phyloP scores from a whole-genome alignment of 2,888 invertebrate species.

The Scrobipalpa costella region DNA sequence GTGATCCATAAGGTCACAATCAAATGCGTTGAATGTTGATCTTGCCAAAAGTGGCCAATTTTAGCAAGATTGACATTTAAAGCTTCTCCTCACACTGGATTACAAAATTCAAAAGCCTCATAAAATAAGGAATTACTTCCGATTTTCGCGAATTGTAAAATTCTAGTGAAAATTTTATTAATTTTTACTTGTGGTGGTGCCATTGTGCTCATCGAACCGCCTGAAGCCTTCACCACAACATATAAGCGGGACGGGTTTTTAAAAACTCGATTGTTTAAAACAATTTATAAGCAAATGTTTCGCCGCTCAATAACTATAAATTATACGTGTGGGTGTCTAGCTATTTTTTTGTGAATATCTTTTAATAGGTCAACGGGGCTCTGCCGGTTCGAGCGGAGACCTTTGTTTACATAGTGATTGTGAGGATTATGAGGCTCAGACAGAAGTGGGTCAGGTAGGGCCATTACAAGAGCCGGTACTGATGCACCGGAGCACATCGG shows the following conservation, averaged over 20 bases:
- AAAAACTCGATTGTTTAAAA: background rate
- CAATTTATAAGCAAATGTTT: conserved; percentile 2
- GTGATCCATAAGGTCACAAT: too few species aligned
- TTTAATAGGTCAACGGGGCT: conserved; percentile 4
- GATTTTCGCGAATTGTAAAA: too few species aligned
- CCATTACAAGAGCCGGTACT: conserved; percentile 18
- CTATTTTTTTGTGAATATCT: background rate
- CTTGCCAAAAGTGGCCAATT: too few species aligned
- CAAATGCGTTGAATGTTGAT: too few species aligned
- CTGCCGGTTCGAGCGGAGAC: background rate
- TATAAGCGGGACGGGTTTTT: background rate
- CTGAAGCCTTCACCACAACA: background rate
- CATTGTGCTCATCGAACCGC: too few species aligned
- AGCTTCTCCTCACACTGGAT: too few species aligned
- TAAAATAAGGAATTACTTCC: too few species aligned
- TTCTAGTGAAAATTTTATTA: too few species aligned
- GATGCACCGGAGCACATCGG: conserved; percentile 20
- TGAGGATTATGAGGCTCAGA: background rate
- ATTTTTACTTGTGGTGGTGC: too few species aligned
- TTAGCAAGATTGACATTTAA: too few species aligned
- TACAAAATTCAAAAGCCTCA: too few species aligned
- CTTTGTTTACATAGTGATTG: conserved; percentile 12
- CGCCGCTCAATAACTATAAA: background rate
- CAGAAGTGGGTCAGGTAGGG: conserved; percentile 11
- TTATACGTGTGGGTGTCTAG: conserved; percentile 12